Evolutionary conservation across 2,888 invertebrate species (phyloP).

Genomic region (Eupithecia pulchellata): DNA sequence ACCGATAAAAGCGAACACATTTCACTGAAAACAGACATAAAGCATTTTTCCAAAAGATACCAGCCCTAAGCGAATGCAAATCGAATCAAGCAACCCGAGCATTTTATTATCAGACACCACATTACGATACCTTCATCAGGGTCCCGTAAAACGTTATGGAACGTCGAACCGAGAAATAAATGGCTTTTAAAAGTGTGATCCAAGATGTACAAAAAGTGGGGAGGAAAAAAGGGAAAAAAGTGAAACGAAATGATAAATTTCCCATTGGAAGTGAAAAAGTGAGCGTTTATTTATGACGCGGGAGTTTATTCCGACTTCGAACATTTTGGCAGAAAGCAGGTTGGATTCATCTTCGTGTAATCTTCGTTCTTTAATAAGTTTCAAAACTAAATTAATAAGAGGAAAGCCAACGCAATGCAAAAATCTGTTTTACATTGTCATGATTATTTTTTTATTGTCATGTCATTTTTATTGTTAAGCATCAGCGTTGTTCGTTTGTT

Average conservation of each 20-base stretch:
- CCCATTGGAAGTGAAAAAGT: slow-evolving; percentile 77
- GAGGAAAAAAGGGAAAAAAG: slow-evolving; percentile 70
- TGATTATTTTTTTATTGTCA: background rate
- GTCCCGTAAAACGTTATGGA: slow-evolving; percentile 69
- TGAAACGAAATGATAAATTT: slow-evolving; percentile 81
- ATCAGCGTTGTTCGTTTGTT: background rate
- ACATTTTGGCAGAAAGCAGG: slow-evolving; percentile 54
- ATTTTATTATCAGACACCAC: slow-evolving; percentile 79
- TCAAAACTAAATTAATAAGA: background rate
- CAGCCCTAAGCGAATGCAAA: slow-evolving; percentile 67
- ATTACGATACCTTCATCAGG: slow-evolving; percentile 80
- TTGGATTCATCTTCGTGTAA: background rate
- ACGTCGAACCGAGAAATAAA: slow-evolving; percentile 78
- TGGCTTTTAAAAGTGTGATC: slow-evolving; percentile 82
- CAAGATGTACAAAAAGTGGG: slow-evolving; percentile 79
- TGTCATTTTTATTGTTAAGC: background rate
- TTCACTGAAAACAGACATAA: slow-evolving; percentile 41
- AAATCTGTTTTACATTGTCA: too few relatives aligned
- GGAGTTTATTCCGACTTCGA: slow-evolving; percentile 68
- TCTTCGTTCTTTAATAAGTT: background rate
- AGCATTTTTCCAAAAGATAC: slow-evolving; percentile 49
- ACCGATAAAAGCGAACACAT: slow-evolving; percentile 17
- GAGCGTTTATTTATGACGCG: slow-evolving; percentile 80
- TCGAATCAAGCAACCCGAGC: slow-evolving; percentile 71
- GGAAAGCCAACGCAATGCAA: background rate